These are phyloP conservation scores for Catharus minimus DNA, from an alignment of 2,113 vertebrate species.

Conservation along the genomic window DNA sequence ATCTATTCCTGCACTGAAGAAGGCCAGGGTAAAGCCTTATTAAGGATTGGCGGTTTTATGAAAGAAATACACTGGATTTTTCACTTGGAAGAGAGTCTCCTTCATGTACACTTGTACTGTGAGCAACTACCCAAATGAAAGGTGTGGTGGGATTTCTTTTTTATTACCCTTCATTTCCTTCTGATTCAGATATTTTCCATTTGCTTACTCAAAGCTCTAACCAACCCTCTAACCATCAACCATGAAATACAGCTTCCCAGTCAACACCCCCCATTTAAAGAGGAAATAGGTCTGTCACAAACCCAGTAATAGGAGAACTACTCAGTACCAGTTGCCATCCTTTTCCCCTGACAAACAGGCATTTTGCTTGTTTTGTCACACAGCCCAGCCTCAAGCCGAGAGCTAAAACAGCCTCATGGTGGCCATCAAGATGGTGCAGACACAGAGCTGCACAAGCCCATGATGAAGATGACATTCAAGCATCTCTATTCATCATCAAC, in stretches of 20 bases:
- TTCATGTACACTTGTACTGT: neutral
- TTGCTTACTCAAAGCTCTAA: neutral
- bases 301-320: neutral
- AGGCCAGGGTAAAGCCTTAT: neutral
- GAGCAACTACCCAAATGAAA: neutral
- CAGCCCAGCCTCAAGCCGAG: neutral
- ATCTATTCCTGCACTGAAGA: neutral
- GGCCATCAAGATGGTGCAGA: neutral
- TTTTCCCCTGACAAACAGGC: neutral
- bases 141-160: neutral
- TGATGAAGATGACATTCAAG: neutral
- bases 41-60: neutral
- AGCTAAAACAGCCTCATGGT: neutral
- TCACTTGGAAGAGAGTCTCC: neutral
- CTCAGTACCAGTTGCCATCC: neutral
- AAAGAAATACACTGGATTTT: neutral
- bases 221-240: neutral
- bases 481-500: neutral
- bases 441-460: neutral
- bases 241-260: neutral
- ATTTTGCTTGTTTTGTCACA: neutral
- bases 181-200: conserved; percentile 23
- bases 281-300: neutral
- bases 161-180: conserved; percentile 20
- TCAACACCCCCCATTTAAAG: neutral